Conservation (phyloP, 2,797 vertebrate genomes). For the Eremophila alpestris region DNA sequence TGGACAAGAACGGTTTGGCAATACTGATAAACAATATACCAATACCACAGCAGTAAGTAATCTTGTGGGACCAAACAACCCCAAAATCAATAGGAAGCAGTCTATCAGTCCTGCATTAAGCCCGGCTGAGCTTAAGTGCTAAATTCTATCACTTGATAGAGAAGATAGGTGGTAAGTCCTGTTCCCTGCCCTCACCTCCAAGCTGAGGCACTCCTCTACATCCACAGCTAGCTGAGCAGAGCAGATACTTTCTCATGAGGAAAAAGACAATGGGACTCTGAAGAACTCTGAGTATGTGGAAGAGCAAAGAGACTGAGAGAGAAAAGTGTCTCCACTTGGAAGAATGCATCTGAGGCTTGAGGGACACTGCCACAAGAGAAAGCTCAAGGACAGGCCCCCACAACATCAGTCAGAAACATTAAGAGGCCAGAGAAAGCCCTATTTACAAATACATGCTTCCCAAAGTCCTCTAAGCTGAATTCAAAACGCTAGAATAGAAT, state of each 20-base stretch:
- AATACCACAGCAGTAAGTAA: not conserved
- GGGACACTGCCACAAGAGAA: not conserved
- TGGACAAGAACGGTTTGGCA: not conserved
- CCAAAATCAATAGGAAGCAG: not conserved
- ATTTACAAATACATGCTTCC: not conserved
- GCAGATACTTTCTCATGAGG: not conserved
- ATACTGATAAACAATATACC: not conserved
- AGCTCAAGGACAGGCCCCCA: not conserved
- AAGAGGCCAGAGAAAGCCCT: not conserved
- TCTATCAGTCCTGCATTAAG: not conserved
- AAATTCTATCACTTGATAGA: not conserved
- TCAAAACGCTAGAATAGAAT: not conserved
- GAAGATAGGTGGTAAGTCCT: accelerated
- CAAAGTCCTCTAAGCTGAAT: not conserved
- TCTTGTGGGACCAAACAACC: not conserved
- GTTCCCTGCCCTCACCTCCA: not conserved
- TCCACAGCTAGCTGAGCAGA: not conserved
- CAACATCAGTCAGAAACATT: not conserved
- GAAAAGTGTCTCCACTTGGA: not conserved
- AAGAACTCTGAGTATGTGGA: not conserved
- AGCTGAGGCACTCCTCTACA: not conserved
- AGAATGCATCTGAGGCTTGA: not conserved
- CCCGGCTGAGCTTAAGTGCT: not conserved
- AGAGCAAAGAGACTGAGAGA: not conserved
- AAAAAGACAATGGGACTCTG: not conserved